These are phyloP conservation scores for Scortum barcoo DNA, from an alignment of 2,113 vertebrate genomes.

Conservation along the genomic window DNA sequence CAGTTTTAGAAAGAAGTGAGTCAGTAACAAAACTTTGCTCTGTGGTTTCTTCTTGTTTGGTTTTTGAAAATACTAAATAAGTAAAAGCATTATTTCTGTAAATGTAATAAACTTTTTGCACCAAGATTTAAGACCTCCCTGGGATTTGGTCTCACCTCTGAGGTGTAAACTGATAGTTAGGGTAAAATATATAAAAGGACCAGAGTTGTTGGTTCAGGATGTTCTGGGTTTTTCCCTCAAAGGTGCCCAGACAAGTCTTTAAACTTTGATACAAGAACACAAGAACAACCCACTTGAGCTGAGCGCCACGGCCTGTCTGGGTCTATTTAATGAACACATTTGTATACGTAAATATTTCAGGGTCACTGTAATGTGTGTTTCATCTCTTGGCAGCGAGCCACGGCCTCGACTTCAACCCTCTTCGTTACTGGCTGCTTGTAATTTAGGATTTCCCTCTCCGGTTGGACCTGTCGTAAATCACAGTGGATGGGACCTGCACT, in stretches of 20 bases:
- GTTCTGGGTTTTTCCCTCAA: not conserved
- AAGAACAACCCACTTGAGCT: not conserved
- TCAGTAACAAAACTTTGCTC: too few species aligned
- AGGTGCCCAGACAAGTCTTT: too few species aligned
- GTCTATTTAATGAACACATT: not conserved
- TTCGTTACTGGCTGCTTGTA: not conserved
- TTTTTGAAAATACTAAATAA: too few species aligned
- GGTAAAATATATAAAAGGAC: not conserved
- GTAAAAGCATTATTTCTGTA: too few species aligned
- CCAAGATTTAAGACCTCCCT: not conserved
- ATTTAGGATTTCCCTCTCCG: not conserved
- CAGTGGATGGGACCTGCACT: not conserved
- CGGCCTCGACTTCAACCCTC: not conserved
- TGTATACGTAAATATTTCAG: not conserved
- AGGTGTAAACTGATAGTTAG: not conserved
- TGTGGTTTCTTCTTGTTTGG: too few species aligned
- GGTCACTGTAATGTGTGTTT: not conserved
- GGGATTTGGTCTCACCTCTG: not conserved
- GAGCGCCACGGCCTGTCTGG: not conserved
- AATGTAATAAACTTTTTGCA: too few species aligned
- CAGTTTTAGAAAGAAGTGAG: too few species aligned
- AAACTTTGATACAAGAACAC: not conserved
- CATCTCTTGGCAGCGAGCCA: not conserved
- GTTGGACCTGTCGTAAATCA: conserved; percentile 11
- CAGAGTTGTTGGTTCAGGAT: not conserved